Base-by-base conservation (phyloP, 2,888 invertebrate species). In the Lutraria lutraria region DNA sequence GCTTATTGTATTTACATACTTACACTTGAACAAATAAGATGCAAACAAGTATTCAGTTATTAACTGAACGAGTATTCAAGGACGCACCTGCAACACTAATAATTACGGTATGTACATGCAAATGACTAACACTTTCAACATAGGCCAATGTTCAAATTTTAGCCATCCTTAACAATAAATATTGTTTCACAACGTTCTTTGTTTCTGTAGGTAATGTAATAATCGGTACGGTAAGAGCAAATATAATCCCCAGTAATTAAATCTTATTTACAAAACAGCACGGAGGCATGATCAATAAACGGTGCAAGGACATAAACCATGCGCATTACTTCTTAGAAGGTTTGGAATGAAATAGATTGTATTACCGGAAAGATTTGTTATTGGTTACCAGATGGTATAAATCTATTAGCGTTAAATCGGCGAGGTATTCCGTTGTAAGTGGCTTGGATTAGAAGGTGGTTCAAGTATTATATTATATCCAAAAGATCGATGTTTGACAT, bases 401-500 rank as follows among this genome's bases (percentile, higher is more conserved):
- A 68, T 68, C 25, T 25, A 25, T 25, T 25, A 68, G 63, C n/a
- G 56, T n/a, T 0, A n/a, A 68, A 68, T 43, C 2, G 43, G 43
- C 43, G 8, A 43, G 8, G 43, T 43, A 43, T 43, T 43, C 8
- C 12, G 63, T 68, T 13, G 25, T 68, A 68, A 68, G 63, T 68
- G 63, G 63, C 25, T 68, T 68, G 25, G 25, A 16, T 60, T 60
- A 15, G 2, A 21, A 68, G 63, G 63, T 68, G 63, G 63, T n/a
- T n/a, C 25, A 25, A 68, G 25, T 68, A 68, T 68, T 68, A n/a
- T 68, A 68, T 25, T 68, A 25, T 25, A 10, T 68, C n/a, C 43
- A 68, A 68, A 25, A 68, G 3, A 68, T 68, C 63, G 63, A 68
- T 68, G n/a, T 68, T 68, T n/a, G 63, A 68, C 63, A 68, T 21